Evolutionary conservation across 2,888 invertebrate species (phyloP).

Genomic region (Bombyx huttoni): DNA sequence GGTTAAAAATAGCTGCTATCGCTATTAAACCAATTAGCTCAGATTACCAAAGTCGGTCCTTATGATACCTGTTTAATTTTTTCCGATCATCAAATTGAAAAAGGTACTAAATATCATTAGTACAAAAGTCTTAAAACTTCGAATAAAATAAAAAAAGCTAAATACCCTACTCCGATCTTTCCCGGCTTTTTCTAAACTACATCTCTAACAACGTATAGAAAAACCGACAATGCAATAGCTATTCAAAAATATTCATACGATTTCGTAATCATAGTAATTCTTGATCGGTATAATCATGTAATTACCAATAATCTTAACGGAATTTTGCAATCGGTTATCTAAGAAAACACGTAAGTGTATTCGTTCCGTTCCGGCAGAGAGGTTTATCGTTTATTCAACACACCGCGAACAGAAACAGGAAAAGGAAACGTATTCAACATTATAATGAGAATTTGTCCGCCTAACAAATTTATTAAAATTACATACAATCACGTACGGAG

Average conservation of each 20-base stretch:
- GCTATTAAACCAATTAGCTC: too few relatives aligned
- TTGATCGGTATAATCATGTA: neutral
- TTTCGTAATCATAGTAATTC: neutral
- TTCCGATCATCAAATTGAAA: too few relatives aligned
- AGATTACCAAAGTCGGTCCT: too few relatives aligned
- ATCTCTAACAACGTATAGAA: too few relatives aligned
- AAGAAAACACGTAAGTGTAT: constrained; percentile 9
- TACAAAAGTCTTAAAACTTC: too few relatives aligned
- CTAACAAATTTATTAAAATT: constrained; percentile 11
- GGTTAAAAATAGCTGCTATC: too few relatives aligned
- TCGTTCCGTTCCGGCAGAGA: constrained; percentile 43
- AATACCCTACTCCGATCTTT: too few relatives aligned
- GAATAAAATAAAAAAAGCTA: too few relatives aligned
- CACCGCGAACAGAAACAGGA: constrained; percentile 27
- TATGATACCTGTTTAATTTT: too few relatives aligned
- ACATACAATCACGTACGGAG: constrained; percentile 7
- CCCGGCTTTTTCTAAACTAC: too few relatives aligned
- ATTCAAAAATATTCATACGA: neutral
- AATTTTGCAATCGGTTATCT: constrained; percentile 7
- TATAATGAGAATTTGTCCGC: constrained; percentile 25
- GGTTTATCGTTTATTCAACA: constrained; percentile 26
- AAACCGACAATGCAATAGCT: neutral
- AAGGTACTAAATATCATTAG: too few relatives aligned
- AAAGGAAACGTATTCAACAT: constrained; percentile 37
- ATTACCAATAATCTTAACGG: constrained; percentile 7